Evolutionary conservation across 2,888 invertebrate genomes (phyloP).

Genomic region (Zaprionus bogoriensis): DNA sequence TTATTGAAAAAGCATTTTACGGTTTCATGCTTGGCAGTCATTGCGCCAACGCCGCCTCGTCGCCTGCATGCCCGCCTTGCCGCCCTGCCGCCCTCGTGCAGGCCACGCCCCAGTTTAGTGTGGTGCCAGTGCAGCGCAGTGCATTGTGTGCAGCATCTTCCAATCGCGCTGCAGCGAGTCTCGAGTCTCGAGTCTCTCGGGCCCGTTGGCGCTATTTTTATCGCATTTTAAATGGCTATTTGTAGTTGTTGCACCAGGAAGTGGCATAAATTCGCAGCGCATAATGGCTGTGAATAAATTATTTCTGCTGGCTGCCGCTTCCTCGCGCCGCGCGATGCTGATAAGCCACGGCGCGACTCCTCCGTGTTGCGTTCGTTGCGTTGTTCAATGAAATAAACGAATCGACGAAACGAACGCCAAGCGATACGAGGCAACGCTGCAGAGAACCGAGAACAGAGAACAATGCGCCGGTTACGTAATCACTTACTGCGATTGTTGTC

Average conservation of each 20-base stretch:
- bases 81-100: conserved; percentile 25
- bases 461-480: conserved; percentile 75
- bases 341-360: conserved; percentile 42
- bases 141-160: conserved; percentile 57
- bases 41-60: conserved; percentile 48
- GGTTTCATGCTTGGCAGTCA: conserved; percentile 75
- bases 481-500: conserved; percentile 77
- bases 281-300: conserved; percentile 79
- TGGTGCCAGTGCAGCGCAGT: conserved; percentile 13
- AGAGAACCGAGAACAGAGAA: no score
- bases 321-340: conserved; percentile 59
- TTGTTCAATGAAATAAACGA: conserved; percentile 68
- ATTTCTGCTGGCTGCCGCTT: conserved; percentile 63
- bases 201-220: conserved; percentile 78
- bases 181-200: conserved; percentile 8
- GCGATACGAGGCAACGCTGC: no score
- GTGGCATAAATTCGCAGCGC: conserved; percentile 77
- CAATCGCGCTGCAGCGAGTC: conserved; percentile 3
- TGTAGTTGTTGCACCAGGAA: conserved; percentile 79
- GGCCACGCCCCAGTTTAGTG: conserved; percentile 42
- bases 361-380: conserved; percentile 49
- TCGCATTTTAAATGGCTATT: conserved; percentile 80
- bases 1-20: conserved; percentile 77
- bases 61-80: conserved; percentile 1
- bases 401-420: conserved; percentile 24